phyloP scores from a whole-genome alignment of 2,113 vertebrate genomes.

The Nestor notabilis region DNA sequence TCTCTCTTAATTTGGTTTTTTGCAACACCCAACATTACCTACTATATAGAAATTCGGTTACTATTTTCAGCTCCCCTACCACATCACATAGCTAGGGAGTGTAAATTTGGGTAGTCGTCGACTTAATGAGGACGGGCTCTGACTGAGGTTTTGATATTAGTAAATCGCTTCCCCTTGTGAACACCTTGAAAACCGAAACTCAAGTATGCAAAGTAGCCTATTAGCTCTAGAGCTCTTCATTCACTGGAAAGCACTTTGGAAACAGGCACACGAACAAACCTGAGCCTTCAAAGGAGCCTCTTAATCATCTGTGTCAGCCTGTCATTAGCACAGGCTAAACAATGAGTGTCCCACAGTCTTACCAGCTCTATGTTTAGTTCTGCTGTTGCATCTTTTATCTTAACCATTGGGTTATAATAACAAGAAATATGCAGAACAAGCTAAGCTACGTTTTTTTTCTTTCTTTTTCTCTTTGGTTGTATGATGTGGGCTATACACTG shows the following conservation, averaged over 20 bases:
- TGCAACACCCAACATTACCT: accelerated
- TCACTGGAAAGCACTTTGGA: not conserved
- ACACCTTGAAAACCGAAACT: not conserved
- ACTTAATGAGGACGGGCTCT: not conserved
- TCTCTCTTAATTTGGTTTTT: not conserved
- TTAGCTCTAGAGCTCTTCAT: not conserved
- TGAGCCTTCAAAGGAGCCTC: accelerated
- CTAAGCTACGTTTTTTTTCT: not conserved
- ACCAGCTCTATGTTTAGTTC: not conserved
- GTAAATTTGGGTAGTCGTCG: not conserved
- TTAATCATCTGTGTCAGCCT: not conserved
- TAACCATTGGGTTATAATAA: not conserved
- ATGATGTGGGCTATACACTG: too few species aligned
- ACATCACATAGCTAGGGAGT: not conserved
- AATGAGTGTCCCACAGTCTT: not conserved
- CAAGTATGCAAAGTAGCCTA: accelerated
- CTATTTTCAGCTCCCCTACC: not conserved
- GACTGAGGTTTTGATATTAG: not conserved
- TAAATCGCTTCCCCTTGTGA: not conserved
- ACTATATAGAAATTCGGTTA: not conserved
- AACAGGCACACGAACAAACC: not conserved
- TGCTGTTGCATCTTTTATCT: not conserved
- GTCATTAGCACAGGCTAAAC: not conserved
- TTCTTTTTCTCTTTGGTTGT: not conserved
- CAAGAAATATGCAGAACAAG: not conserved